These are phyloP conservation scores for Brachirus orientalis DNA, from an alignment of 2,113 vertebrate species.

Conservation along the genomic window DNA sequence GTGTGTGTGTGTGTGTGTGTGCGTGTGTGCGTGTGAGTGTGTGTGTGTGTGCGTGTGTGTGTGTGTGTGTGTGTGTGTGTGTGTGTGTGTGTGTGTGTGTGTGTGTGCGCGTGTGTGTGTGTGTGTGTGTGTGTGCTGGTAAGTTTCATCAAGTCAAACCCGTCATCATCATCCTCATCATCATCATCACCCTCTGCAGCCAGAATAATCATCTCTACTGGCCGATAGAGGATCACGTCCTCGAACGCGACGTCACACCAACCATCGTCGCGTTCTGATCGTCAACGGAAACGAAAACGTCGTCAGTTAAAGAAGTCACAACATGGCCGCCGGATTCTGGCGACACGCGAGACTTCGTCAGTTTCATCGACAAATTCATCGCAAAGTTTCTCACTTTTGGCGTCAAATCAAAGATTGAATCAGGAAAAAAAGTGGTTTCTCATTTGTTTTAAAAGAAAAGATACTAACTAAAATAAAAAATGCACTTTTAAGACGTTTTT, in stretches of 20 bases:
- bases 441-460: too few species aligned
- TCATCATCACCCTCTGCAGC: slow-evolving; percentile 4
- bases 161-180: slow-evolving; percentile 14
- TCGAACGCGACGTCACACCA: slow-evolving; percentile 14
- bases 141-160: slow-evolving; percentile 39
- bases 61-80: slow-evolving; percentile 36
- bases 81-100: slow-evolving; percentile 22
- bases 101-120: slow-evolving; percentile 32
- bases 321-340: too few species aligned
- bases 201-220: slow-evolving; percentile 58
- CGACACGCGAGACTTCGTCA: neutral
- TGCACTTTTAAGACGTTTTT: too few species aligned
- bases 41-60: slow-evolving; percentile 29
- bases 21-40: slow-evolving; percentile 32
- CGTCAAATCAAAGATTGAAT: too few species aligned
- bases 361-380: too few species aligned
- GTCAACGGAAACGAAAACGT: slow-evolving; percentile 6
- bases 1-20: slow-evolving; percentile 26
- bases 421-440: too few species aligned
- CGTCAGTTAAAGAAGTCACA: too few species aligned
- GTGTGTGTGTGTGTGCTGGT: slow-evolving; percentile 35
- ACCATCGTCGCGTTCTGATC: slow-evolving; percentile 12
- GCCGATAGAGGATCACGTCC: slow-evolving; percentile 67
- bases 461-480: too few species aligned
- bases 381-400: too few species aligned